Base-by-base conservation (phyloP, 2,797 vertebrate genomes). In the Liasis olivaceus region DNA sequence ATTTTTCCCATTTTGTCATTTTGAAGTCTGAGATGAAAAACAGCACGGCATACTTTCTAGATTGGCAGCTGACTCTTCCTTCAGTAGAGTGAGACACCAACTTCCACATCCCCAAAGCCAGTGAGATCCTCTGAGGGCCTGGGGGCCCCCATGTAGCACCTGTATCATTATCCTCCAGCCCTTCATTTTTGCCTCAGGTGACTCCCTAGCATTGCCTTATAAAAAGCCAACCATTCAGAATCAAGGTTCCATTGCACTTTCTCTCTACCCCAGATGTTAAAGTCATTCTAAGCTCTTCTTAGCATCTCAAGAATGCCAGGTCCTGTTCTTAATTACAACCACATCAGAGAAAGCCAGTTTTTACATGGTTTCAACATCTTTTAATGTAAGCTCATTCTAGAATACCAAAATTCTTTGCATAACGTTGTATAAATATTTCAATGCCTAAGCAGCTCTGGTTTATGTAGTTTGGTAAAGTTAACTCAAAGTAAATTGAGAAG, bases 301-400 rank as follows among this genome's bases (percentile, higher is more conserved):
- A 92, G 77, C 47, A 31, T 91, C 92, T 77, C 93, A 94, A 63
- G 13, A 89, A 72, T 92, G 56, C 12, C 0, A 87, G 81, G 24
- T 85, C 86, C 92, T 93, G 92, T 89, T 93, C 54, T 92, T 90
- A 87, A 26, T 87, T 94, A n/a, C 94, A 91, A 31, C 5, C 26
- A 5, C 77, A 85, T 54, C 89, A 81, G 88, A 94, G 81, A 84
- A 4, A 62, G 22, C 42, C 87, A 0, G 11, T 42, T 9, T 93
- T 26, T 89, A 90, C 64, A 86, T 1, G 14, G 87, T 60, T 87
- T 54, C 15, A 69, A 90, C 87, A 17, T 92, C 8, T 81, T 56
- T 12, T 13, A 69, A 77, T 51, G 20, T 91, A 24, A 2, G 54
- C 2, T 93, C 92, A n/a, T 91, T 88, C 22, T 5, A 47, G 5